Evolutionary conservation across 2,113 vertebrate species (phyloP).

Genomic region (Datnioides undecimradiatus): DNA sequence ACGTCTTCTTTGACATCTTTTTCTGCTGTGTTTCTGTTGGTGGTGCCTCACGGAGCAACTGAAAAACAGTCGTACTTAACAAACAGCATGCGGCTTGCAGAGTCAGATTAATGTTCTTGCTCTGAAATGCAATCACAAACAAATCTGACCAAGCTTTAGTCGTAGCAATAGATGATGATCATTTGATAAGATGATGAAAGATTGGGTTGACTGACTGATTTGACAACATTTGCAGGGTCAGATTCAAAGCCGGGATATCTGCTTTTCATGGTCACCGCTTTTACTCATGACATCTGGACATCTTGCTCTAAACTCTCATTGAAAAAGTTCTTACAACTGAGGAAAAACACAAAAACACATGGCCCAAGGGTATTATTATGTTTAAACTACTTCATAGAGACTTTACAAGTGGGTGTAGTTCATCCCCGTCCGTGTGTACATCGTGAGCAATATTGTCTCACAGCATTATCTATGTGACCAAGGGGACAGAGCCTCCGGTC

Average conservation of each 20-base stretch:
- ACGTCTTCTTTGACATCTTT: not conserved
- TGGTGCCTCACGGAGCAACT: not conserved
- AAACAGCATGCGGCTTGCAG: not conserved
- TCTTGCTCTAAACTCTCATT: not conserved
- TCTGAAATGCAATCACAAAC: not conserved
- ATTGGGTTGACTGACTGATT: not conserved
- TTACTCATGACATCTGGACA: not conserved
- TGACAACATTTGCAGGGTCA: not conserved
- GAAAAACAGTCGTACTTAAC: not conserved
- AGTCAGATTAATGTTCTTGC: not conserved
- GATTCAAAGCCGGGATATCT: not conserved
- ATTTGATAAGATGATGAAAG: too few relatives aligned
- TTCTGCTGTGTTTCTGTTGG: not conserved
- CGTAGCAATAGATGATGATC: too few relatives aligned
- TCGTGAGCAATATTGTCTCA: slow-evolving; percentile 12
- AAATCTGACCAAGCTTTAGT: not conserved
- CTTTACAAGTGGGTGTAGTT: not conserved
- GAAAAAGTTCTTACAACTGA: not conserved
- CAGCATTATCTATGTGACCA: not conserved
- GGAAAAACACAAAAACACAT: not conserved
- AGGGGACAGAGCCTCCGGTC: slow-evolving; percentile 5
- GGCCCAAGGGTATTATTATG: not conserved
- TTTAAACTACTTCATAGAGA: slow-evolving; percentile 13
- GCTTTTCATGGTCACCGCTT: not conserved
- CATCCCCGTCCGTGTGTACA: not conserved